Percentiles rank a stretch among this genome's conserved stretches.
Conservation (phyloP, 2,797 vertebrate genomes). For the Cuculus canorus region DNA sequence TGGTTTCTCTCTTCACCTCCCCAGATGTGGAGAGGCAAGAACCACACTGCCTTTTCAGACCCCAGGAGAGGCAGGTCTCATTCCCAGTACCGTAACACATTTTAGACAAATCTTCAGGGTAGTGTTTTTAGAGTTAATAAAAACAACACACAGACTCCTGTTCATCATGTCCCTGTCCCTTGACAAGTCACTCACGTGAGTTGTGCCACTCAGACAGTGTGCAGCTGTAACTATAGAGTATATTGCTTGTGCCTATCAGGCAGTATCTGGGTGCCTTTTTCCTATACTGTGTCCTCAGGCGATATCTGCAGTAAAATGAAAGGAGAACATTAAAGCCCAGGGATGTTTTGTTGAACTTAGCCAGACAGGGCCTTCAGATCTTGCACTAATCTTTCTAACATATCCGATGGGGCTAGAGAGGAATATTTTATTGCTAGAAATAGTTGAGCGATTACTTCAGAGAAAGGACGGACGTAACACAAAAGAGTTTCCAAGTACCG, state of each 20-base stretch:
- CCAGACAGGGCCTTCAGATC: conserved; percentile 7
- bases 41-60: not conserved
- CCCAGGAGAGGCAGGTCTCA: not conserved
- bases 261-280: not conserved
- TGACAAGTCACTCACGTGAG: not conserved
- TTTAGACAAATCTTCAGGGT: not conserved
- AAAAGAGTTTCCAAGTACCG: conserved; percentile 70
- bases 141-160: not conserved
- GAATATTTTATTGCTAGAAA: conserved; percentile 69
- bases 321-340: not conserved
- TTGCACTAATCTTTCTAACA: conserved; percentile 31
- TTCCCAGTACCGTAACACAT: not conserved
- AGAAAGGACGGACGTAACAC: conserved; percentile 69
- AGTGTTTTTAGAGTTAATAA: not conserved
- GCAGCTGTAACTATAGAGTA: not conserved
- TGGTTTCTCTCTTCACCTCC: not conserved
- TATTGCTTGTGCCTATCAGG: fast-evolving
- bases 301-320: not conserved
- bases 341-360: conserved; percentile 21
- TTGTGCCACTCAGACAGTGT: not conserved
- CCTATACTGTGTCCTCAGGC: not conserved
- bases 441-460: conserved; percentile 65
- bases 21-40: not conserved
- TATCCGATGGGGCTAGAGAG: conserved; percentile 13
- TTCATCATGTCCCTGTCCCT: not conserved